Percentiles rank a stretch among this genome's conserved stretches.
Conservation (phyloP, 2,888 invertebrate genomes). For the Idaea aversata region DNA sequence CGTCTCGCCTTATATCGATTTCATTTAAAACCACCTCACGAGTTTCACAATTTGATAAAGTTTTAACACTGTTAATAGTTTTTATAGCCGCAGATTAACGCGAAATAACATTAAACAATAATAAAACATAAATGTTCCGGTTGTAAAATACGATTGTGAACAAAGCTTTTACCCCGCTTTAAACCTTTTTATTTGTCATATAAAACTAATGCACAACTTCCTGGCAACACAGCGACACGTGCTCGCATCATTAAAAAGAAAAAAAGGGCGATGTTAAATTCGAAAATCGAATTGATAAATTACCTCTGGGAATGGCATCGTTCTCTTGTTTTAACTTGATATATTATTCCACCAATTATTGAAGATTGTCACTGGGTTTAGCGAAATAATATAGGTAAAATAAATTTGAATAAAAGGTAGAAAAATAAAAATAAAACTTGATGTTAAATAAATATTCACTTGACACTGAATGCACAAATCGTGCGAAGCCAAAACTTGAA, state of each 20-base stretch:
- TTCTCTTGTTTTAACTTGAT: background rate
- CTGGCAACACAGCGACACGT: constrained; percentile 35
- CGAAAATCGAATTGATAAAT: constrained; percentile 9
- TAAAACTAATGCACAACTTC: constrained; percentile 31
- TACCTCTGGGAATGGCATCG: background rate
- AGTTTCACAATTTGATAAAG: background rate
- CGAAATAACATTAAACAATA: background rate
- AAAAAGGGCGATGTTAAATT: constrained; percentile 18
- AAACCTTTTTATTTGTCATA: constrained; percentile 27
- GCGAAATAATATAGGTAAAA: no score
- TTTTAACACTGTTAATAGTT: background rate
- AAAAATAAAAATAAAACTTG: no score
- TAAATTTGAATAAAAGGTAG: no score
- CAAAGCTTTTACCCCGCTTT: constrained; percentile 24
- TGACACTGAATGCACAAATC: no score
- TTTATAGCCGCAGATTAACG: background rate
- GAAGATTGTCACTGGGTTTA: no score
- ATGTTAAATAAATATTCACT: no score
- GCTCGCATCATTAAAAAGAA: constrained; percentile 32
- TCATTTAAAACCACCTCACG: background rate
- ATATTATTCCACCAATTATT: background rate
- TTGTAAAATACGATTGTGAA: constrained; percentile 23
- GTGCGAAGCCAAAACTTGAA: no score
- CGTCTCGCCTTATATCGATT: background rate
- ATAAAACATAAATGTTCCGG: background rate